Evolutionary conservation across 1,140 invertebrate genomes (phyloP).

Genomic region (Ectropis grisescens): DNA sequence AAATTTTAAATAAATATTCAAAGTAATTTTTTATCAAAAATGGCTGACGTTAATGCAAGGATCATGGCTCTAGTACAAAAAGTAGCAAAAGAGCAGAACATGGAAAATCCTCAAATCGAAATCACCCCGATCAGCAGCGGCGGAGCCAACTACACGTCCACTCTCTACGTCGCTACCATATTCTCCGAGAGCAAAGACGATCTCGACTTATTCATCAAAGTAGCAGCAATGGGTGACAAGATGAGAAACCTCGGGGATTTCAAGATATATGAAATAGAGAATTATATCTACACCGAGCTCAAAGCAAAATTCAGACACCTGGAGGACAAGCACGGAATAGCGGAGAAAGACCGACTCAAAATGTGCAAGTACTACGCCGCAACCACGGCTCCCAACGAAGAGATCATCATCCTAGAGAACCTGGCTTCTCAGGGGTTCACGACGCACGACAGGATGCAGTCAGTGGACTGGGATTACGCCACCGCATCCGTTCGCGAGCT

Average conservation of each 20-base stretch:
- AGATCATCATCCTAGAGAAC: conserved; percentile 22
- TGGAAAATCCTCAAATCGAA: neutral
- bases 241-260: conserved; percentile 4
- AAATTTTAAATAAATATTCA: too few relatives aligned
- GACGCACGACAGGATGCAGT: conserved; percentile 13
- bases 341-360: conserved; percentile 9
- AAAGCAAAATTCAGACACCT: conserved; percentile 8
- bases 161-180: conserved; percentile 9
- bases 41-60: too few relatives aligned
- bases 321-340: conserved; percentile 14
- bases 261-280: conserved; percentile 12
- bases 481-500: conserved; percentile 9
- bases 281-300: conserved; percentile 13
- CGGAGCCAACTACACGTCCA: conserved; percentile 30
- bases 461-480: conserved; percentile 18
- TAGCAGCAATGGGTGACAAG: conserved; percentile 11
- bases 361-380: conserved; percentile 17
- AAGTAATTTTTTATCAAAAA: too few relatives aligned
- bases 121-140: neutral
- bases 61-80: too few relatives aligned
- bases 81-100: too few relatives aligned
- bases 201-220: conserved; percentile 22
- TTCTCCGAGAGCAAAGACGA: neutral
- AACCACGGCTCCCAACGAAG: conserved; percentile 8
- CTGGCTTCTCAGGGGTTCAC: conserved; percentile 12